phyloP scores from a whole-genome alignment of 30 jellyfish, hydroid and myxozoan genomes.

The Chrysaora quinquecirrha region DNA sequence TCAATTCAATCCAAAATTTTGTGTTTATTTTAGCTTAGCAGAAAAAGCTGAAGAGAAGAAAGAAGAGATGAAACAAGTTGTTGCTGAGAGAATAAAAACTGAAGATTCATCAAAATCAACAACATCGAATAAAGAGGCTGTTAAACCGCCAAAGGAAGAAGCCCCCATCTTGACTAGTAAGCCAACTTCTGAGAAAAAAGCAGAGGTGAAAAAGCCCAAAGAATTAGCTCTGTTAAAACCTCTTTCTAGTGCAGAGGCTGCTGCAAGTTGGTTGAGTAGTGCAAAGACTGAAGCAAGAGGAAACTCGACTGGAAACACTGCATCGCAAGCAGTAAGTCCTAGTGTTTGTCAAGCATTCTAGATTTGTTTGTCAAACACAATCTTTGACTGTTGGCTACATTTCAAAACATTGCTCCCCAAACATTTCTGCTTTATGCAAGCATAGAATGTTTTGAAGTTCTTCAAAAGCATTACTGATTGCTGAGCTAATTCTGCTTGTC shows the following conservation, averaged over 20 bases:
- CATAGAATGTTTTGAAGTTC: too few species aligned
- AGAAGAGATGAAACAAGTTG: slow-evolving; percentile 62
- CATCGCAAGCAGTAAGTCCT: slow-evolving; percentile 25
- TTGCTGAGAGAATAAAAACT: slow-evolving; percentile 30
- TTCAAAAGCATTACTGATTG: too few species aligned
- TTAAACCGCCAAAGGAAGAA: neutral
- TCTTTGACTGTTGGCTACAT: too few species aligned
- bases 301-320: neutral
- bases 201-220: neutral
- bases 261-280: slow-evolving; percentile 72
- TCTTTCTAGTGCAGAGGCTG: slow-evolving; percentile 51
- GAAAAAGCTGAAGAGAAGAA: slow-evolving; percentile 64
- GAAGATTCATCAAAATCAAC: neutral
- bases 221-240: slow-evolving; percentile 18
- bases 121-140: neutral
- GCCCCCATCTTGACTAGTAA: neutral
- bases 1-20: too few species aligned
- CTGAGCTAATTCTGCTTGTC: too few species aligned
- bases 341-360: too few species aligned
- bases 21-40: slow-evolving; percentile 18
- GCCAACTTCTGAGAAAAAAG: neutral
- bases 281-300: slow-evolving; percentile 60
- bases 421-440: too few species aligned
- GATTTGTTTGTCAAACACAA: neutral
- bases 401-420: too few species aligned